phyloP scores from a whole-genome alignment of 2,888 invertebrate genomes.

The Schrankia costaestrigalis region DNA sequence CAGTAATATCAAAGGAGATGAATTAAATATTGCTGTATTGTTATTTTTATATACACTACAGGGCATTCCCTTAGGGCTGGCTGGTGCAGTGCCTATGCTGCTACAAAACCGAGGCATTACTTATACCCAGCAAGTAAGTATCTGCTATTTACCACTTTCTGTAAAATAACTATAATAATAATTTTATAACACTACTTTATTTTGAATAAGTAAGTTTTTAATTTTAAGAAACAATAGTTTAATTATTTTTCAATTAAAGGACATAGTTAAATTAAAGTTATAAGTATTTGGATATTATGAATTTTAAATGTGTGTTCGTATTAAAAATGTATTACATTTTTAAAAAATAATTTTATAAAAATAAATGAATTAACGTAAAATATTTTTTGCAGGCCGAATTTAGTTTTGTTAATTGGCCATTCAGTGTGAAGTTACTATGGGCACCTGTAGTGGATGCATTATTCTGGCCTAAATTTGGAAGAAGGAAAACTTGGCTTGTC shows the following conservation, averaged over 20 bases:
- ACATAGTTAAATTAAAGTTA: too few species aligned
- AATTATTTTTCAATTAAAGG: background rate
- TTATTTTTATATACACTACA: slow-evolving; percentile 96
- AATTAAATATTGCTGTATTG: slow-evolving; percentile 90
- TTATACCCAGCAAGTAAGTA: slow-evolving; percentile 91
- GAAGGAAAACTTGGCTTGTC: slow-evolving; percentile 97
- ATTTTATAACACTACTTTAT: background rate
- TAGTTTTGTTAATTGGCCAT: slow-evolving; percentile 97
- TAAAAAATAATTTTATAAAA: too few species aligned
- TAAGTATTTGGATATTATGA: too few species aligned
- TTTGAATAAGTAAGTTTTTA: background rate
- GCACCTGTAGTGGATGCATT: slow-evolving; percentile 98
- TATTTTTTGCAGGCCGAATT: slow-evolving; percentile 86
- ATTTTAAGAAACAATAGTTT: too few species aligned
- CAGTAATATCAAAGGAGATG: slow-evolving; percentile 85
- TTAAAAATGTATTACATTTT: too few species aligned
- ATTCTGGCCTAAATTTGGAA: slow-evolving; percentile 90
- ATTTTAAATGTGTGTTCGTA: too few species aligned
- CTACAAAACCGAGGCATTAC: slow-evolving; percentile 95
- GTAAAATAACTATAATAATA: background rate
- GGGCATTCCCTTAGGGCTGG: slow-evolving; percentile 97
- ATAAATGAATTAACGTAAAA: background rate
- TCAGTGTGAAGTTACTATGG: slow-evolving; percentile 96
- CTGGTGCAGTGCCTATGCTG: slow-evolving; percentile 96
- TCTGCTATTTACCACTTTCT: slow-evolving; percentile 1